Evolutionary conservation across 1,140 invertebrate genomes (phyloP), one percentile per base, ranked within the genome.

Genomic region (Cydia pomonella): DNA sequence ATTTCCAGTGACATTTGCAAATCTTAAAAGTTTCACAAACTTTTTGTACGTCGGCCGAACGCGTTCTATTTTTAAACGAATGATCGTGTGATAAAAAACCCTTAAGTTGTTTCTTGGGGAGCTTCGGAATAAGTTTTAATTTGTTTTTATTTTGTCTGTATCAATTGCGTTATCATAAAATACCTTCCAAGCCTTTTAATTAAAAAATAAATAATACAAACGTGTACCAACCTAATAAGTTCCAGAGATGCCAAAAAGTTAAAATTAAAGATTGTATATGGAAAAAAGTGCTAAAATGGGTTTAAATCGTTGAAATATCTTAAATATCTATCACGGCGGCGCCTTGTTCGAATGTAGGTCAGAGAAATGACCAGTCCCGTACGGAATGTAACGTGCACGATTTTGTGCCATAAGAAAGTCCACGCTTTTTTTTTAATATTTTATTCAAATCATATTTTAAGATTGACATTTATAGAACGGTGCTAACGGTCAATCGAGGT

Each of bases 311-410:
- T 72, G 41, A 72, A 47, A 18, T 72, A 72, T 47, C 71, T 44
- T 41, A 44, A 72, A 50, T 23, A 47, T 72, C 71, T 75, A 59
- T 72, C 75, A 25, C 77, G 79, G 4, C 33, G 80, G 82, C 84
- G 85, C 84, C 85, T 85, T 84, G 71, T 21, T 80, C 78, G 82
- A 90, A 92, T 87, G 90, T 92, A 79, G 89, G 90, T 90, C 90
- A 92, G 90, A 90, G 90, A 90, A 91, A 91, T 91, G 89, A 91
- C 79, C 84, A 84, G 87, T 86, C 88, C 88, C 88, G 88, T 88
- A 87, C 81, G 90, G 90, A 87, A 87, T 90, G 83, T 87, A 87
- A 89, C 82, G 84, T 73, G 80, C 80, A 81, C 87, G 87, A 88
- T 89, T 89, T 89, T 80, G 77, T 78, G 83, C 83, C 82, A 78